Percentiles rank a stretch among this genome's conserved stretches.
These are phyloP conservation scores for Cheilinus undulatus DNA, from an alignment of 2,113 vertebrate species.

Conservation along the genomic window DNA sequence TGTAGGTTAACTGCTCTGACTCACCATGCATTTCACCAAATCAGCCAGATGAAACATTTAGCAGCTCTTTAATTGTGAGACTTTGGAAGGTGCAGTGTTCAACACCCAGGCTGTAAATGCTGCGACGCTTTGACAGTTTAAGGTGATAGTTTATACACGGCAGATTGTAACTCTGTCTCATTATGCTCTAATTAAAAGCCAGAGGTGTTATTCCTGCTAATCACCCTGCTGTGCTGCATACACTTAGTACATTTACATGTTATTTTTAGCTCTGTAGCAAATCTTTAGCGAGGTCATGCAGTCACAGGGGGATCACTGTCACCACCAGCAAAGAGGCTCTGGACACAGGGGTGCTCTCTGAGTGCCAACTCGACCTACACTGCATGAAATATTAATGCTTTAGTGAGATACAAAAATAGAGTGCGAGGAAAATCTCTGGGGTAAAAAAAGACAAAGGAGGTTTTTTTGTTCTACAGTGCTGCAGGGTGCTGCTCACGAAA, in stretches of 20 bases:
- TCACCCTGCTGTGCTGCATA: slow-evolving; percentile 23
- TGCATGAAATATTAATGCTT: slow-evolving; percentile 73
- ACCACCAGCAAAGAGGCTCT: slow-evolving; percentile 36
- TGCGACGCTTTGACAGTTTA: not conserved
- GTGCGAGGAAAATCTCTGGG: slow-evolving; percentile 33
- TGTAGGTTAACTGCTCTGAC: no score
- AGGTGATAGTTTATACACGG: slow-evolving; percentile 6
- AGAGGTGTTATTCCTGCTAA: slow-evolving; percentile 21
- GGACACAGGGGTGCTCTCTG: slow-evolving; percentile 48
- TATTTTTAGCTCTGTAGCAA: slow-evolving; percentile 39
- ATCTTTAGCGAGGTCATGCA: slow-evolving; percentile 41
- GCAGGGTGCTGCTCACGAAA: slow-evolving; percentile 2
- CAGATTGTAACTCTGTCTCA: slow-evolving; percentile 1
- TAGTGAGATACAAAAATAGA: slow-evolving; percentile 66
- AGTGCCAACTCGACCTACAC: slow-evolving; percentile 51
- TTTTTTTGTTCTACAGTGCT: slow-evolving; percentile 7
- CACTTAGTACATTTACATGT: slow-evolving; percentile 7
- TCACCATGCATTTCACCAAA: no score
- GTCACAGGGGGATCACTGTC: slow-evolving; percentile 48
- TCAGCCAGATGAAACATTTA: not conserved
- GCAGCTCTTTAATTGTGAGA: not conserved
- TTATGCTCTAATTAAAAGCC: slow-evolving; percentile 22
- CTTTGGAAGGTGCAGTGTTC: not conserved
- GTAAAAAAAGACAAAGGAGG: slow-evolving; percentile 29
- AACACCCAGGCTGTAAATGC: not conserved